These are phyloP conservation scores for Nerophis lumbriciformis DNA, from an alignment of 2,113 vertebrate species.

Conservation along the genomic window DNA sequence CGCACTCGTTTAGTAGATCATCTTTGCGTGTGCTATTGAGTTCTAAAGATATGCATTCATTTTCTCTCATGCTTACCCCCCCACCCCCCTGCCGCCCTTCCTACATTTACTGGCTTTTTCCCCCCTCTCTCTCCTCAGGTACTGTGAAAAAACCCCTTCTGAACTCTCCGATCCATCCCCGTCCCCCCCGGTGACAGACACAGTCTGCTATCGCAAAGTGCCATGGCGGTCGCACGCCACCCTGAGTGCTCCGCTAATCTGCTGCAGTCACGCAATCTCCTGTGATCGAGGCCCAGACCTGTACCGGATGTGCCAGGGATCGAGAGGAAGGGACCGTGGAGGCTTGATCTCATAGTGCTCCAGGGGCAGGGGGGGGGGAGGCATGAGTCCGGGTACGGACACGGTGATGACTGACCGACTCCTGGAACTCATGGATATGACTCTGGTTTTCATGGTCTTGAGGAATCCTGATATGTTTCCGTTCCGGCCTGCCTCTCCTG, in stretches of 20 bases:
- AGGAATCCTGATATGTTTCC: slow-evolving; percentile 6
- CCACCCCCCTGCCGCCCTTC: too few relatives aligned
- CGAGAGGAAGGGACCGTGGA: slow-evolving; percentile 40
- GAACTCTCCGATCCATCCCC: slow-evolving; percentile 21
- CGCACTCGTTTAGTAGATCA: too few relatives aligned
- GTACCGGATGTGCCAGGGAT: slow-evolving; percentile 46
- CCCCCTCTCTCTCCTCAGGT: slow-evolving; percentile 47
- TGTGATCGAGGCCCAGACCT: slow-evolving; percentile 32
- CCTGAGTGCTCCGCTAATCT: slow-evolving; percentile 29
- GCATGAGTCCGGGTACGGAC: too few relatives aligned
- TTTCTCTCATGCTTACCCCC: slow-evolving; percentile 11
- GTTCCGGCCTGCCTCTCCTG: slow-evolving; percentile 40
- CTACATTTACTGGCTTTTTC: background rate
- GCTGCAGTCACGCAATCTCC: slow-evolving; percentile 18
- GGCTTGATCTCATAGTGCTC: slow-evolving; percentile 55
- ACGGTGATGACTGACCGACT: background rate
- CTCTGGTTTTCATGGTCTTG: slow-evolving; percentile 22
- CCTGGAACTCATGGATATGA: slow-evolving; percentile 31
- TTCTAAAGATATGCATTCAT: slow-evolving; percentile 50
- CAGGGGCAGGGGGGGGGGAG: slow-evolving; percentile 22
- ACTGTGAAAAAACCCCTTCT: slow-evolving; percentile 6
- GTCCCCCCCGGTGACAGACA: slow-evolving; percentile 1
- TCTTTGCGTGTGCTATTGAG: too few relatives aligned
- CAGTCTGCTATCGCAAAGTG: slow-evolving; percentile 29
- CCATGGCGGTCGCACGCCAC: slow-evolving; percentile 28